phyloP scores from a whole-genome alignment of 2,797 vertebrate genomes.

The Vireo griseus region DNA sequence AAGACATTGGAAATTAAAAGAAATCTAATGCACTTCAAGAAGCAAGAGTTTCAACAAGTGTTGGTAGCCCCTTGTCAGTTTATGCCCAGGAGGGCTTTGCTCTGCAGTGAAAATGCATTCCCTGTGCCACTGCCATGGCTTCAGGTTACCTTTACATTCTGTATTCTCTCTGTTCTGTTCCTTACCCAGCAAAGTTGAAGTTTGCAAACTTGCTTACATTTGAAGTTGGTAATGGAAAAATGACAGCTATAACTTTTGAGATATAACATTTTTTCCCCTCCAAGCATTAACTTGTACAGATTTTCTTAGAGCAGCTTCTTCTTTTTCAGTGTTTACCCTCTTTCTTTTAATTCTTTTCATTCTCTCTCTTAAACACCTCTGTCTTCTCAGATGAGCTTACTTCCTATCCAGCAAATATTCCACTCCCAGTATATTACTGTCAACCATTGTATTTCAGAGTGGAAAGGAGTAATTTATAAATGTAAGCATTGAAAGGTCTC shows the following conservation, averaged over 20 bases:
- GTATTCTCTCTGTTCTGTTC: not conserved
- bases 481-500: constrained; percentile 19
- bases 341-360: not conserved
- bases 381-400: constrained; percentile 42
- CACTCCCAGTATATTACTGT: not conserved
- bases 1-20: not conserved
- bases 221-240: not conserved
- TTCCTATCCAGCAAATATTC: constrained; percentile 42
- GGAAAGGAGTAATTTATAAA: constrained; percentile 54
- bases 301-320: constrained; percentile 49
- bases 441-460: constrained; percentile 2
- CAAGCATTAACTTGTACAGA: constrained; percentile 8
- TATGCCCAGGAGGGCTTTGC: not conserved
- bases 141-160: not conserved
- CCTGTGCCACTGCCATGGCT: not conserved
- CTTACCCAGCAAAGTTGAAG: not conserved
- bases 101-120: not conserved
- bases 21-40: not conserved
- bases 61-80: not conserved
- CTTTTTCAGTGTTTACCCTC: constrained; percentile 9
- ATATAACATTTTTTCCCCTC: constrained; percentile 4
- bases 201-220: not conserved
- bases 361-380: constrained; percentile 17
- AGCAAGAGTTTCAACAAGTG: not conserved
- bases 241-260: not conserved